Percentiles rank a stretch among this genome's conserved stretches.
Conservation (phyloP, 2,888 invertebrate species). For the Lithodes maja region DNA sequence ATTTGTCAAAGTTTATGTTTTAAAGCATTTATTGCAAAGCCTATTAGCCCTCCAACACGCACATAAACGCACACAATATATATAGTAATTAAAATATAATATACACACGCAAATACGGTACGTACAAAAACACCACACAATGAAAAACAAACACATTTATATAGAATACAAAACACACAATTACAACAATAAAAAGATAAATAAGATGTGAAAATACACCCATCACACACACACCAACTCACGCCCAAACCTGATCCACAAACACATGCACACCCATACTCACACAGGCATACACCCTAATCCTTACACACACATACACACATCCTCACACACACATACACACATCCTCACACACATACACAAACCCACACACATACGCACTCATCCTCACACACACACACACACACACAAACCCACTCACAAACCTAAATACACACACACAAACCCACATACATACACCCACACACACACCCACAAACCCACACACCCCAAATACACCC, state of each 20-base stretch:
- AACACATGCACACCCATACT: not conserved
- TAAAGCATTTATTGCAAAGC: no score
- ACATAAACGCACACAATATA: no score
- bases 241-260: not conserved
- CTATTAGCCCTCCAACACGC: no score
- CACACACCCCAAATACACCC: no score
- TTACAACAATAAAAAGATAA: no score
- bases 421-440: not conserved
- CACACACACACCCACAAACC: not conserved
- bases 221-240: not conserved
- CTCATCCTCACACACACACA: not conserved
- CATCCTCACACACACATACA: conserved; percentile 1
- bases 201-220: no score
- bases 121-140: no score
- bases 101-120: no score
- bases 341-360: not conserved
- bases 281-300: not conserved
- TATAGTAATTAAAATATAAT: no score
- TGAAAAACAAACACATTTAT: no score
- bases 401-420: not conserved
- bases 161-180: no score
- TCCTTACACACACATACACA: conserved; percentile 4
- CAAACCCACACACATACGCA: conserved; percentile 1
- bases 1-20: no score
- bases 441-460: not conserved